A percentile compares a stretch with the other conserved stretches of the same genome.
These are phyloP conservation scores for Myotis daubentonii DNA, from an alignment of 2,797 vertebrate genomes.

Conservation along the genomic window DNA sequence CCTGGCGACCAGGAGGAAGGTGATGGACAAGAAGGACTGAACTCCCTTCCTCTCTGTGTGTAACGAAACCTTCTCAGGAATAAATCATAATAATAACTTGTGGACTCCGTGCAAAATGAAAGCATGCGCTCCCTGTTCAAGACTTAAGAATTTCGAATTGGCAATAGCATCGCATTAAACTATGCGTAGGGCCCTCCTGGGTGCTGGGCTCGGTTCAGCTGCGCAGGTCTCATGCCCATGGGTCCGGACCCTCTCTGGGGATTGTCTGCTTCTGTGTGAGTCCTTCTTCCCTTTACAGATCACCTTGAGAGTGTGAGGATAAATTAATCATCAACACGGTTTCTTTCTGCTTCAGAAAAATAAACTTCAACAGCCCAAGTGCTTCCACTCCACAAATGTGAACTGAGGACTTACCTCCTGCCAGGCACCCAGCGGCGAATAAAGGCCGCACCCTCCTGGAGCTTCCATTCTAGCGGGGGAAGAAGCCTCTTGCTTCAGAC, in stretches of 20 bases:
- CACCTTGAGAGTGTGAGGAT: background rate
- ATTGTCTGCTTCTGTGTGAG: background rate
- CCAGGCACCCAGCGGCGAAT: background rate
- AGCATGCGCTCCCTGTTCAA: background rate
- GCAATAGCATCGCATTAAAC: background rate
- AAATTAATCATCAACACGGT: background rate
- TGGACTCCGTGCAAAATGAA: background rate
- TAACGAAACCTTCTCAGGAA: background rate
- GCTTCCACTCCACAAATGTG: background rate
- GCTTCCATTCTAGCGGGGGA: background rate
- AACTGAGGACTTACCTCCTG: background rate
- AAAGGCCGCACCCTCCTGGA: fast-evolving
- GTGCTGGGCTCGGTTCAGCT: fast-evolving
- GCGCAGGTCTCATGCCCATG: fast-evolving
- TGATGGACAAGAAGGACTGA: background rate
- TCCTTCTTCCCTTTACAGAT: background rate
- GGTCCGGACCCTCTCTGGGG: background rate
- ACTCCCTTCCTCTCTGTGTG: background rate
- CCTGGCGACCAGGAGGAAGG: background rate
- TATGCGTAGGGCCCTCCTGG: background rate
- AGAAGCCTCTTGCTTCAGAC: background rate
- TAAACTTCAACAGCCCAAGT: background rate
- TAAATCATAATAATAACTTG: background rate
- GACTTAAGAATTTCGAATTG: background rate
- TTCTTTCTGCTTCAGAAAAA: background rate